phyloP scores from a whole-genome alignment of 2,888 invertebrate species.

The Neocrepidodera transversa region DNA sequence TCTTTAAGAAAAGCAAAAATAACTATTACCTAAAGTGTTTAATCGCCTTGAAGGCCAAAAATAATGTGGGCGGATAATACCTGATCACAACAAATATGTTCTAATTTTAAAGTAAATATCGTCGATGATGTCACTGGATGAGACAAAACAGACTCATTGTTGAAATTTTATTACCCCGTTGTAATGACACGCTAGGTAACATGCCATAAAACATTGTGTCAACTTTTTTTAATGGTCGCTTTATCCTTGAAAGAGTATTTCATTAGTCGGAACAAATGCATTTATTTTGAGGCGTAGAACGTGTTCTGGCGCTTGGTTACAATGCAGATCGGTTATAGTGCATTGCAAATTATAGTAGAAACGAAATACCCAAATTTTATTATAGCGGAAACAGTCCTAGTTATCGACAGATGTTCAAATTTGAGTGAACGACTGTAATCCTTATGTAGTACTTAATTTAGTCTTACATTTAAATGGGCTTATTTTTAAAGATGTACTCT shows the following conservation, averaged over 20 bases:
- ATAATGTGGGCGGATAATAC: no score
- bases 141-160: not conserved
- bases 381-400: no score
- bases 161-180: constrained; percentile 8
- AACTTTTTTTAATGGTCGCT: not conserved
- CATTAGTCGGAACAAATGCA: not conserved
- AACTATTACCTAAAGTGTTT: not conserved
- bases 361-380: no score
- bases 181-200: not conserved
- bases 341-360: no score
- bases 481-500: no score
- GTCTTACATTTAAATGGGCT: no score
- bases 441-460: no score
- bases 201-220: not conserved
- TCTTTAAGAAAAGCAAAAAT: not conserved
- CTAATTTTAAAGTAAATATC: constrained; percentile 7
- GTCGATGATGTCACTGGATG: constrained; percentile 9
- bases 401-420: no score
- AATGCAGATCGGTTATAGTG: not conserved
- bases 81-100: constrained; percentile 7
- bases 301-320: not conserved
- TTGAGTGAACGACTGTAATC: no score
- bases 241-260: constrained; percentile 1
- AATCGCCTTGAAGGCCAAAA: not conserved
- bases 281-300: not conserved